Base-by-base conservation (phyloP, 1,140 invertebrate species). In the Apis dorsata region DNA sequence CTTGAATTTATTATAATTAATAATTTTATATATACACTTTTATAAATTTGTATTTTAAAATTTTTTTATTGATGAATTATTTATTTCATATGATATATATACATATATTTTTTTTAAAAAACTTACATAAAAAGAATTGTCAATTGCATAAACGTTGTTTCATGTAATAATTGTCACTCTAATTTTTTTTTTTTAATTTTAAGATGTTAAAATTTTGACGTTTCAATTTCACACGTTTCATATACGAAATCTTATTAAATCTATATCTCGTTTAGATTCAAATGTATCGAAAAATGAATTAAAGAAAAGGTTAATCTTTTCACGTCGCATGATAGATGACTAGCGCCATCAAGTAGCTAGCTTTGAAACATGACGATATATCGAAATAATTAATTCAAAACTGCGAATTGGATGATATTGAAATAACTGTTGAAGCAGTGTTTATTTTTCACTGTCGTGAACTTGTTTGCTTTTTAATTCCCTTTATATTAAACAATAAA, bases 381-480 rank as follows among this genome's bases (percentile, higher is more conserved):
- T 75, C 82, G 75, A 86, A 81, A 70, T 76, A 85, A 44, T 7
- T 44, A 44, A 44, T 44, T 80, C 85, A 68, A 59, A 59, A 49
- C 55, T 75, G 68, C 70, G 75, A 84, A 60, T 86, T n/a, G 65
- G 21, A 69, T 66, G 79, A 71, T 85, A 85, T 85, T 68, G 77
- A 66, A 78, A 75, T 89, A 85, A 84, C 85, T 74, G 82, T 44
- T 7, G 34, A 44, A 44, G 85, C 81, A 63, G 83, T 65, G 24
- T 66, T 85, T 72, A 53, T 66, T 73, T 49, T 53, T 73, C 63
- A 83, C 76, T 81, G 59, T 73, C 63, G 53, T 78, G 24, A 63
- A 75, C 19, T 19, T n/a, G 55, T 80, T 83, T 19, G 24, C 65
- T 73, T 87, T 84, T 49, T 49, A 24, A 80, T 24, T 34, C 73